Percentiles rank a stretch among this genome's conserved stretches.
Conservation (phyloP, 2,113 vertebrate genomes). For the Nipponia nippon region DNA sequence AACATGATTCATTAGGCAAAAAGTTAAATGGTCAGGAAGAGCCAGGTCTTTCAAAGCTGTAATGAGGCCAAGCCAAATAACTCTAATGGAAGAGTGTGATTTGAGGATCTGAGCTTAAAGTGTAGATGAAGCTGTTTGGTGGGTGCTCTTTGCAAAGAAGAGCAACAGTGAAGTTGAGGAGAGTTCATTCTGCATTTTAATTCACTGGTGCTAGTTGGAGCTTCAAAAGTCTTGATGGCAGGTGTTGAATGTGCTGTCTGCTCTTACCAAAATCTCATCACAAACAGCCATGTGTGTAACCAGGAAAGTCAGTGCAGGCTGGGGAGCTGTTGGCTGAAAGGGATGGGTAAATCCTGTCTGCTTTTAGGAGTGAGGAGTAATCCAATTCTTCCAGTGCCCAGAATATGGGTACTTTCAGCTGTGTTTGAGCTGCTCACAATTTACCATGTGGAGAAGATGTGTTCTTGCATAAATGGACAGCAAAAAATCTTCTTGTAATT, state of each 20-base stretch:
- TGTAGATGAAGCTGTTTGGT: background rate
- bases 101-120: background rate
- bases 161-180: background rate
- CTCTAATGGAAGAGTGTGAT: accelerated
- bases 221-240: background rate
- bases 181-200: background rate
- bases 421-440: background rate
- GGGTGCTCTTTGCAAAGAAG: background rate
- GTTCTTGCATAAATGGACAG: background rate
- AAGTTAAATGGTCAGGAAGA: background rate
- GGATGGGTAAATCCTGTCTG: background rate
- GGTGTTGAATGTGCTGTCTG: background rate
- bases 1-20: background rate
- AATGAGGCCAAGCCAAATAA: background rate
- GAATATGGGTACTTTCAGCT: background rate
- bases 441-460: background rate
- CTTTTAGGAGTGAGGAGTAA: background rate
- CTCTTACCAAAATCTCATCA: background rate
- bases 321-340: background rate
- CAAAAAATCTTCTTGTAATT: background rate
- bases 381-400: background rate
- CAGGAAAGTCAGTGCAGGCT: background rate
- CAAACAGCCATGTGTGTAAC: accelerated
- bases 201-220: background rate
- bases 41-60: background rate